phyloP scores from a whole-genome alignment of 2,113 vertebrate genomes.

The Procavia capensis region DNA sequence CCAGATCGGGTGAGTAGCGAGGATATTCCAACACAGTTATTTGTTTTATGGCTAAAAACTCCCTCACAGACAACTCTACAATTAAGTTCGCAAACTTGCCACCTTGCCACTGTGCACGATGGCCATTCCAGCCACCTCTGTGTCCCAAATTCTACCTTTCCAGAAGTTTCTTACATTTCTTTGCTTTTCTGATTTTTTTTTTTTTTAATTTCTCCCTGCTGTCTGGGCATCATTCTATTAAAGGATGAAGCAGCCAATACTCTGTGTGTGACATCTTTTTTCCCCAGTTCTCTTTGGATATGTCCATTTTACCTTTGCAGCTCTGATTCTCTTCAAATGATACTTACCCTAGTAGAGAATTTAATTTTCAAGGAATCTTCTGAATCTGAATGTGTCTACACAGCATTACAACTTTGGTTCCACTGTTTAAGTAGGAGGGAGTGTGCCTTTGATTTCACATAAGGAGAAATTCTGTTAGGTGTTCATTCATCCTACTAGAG shows the following conservation, averaged over 20 bases:
- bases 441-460: not conserved
- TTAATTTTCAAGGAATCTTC: constrained; percentile 43
- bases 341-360: not conserved
- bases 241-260: not conserved
- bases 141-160: not conserved
- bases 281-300: not conserved
- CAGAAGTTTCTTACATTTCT: not conserved
- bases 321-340: constrained; percentile 9
- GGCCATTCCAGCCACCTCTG: not conserved
- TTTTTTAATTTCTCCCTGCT: not conserved
- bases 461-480: not conserved
- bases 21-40: too few relatives aligned
- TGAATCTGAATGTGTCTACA: not conserved
- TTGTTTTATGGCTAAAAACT: too few relatives aligned
- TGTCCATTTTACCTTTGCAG: not conserved
- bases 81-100: too few relatives aligned
- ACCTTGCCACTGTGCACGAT: too few relatives aligned
- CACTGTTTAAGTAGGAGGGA: not conserved
- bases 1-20: too few relatives aligned
- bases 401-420: not conserved
- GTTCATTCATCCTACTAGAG: not conserved
- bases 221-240: not conserved
- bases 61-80: too few relatives aligned
- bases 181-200: not conserved
- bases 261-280: not conserved